Conservation (phyloP, 2,797 vertebrate species). For the Dallia pectoralis region DNA sequence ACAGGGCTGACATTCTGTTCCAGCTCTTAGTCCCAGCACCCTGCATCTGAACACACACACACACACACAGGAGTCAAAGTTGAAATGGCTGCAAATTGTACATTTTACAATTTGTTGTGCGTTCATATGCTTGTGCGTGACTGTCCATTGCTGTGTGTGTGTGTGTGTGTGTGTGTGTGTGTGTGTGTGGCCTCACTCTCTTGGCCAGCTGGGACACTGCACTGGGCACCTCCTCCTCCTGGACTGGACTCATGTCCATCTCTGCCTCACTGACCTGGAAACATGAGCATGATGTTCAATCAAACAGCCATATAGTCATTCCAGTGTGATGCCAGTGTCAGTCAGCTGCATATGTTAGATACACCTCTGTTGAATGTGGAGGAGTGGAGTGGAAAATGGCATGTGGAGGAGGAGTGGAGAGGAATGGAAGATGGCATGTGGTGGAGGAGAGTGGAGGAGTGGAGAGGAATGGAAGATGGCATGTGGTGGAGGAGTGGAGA, state of each 20-base stretch:
- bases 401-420: no score
- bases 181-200: conserved; percentile 73
- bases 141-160: background rate
- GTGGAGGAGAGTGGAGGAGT: no score
- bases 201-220: conserved; percentile 84
- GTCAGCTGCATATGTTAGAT: no score
- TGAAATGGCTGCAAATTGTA: background rate
- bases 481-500: no score
- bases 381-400: background rate
- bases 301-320: background rate
- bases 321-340: no score
- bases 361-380: background rate
- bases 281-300: conserved; percentile 17
- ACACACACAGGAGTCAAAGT: background rate
- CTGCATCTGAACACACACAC: conserved; percentile 80
- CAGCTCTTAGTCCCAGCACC: conserved; percentile 86
- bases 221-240: conserved; percentile 77
- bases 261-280: conserved; percentile 66
- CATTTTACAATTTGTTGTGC: background rate
- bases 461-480: no score
- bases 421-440: no score
- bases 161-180: conserved; percentile 5
- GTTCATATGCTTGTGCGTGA: background rate
- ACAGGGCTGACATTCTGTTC: conserved; percentile 85
- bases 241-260: conserved; percentile 65